Base-by-base conservation (phyloP, 2,113 vertebrate genomes). In the Lathamus discolor region DNA sequence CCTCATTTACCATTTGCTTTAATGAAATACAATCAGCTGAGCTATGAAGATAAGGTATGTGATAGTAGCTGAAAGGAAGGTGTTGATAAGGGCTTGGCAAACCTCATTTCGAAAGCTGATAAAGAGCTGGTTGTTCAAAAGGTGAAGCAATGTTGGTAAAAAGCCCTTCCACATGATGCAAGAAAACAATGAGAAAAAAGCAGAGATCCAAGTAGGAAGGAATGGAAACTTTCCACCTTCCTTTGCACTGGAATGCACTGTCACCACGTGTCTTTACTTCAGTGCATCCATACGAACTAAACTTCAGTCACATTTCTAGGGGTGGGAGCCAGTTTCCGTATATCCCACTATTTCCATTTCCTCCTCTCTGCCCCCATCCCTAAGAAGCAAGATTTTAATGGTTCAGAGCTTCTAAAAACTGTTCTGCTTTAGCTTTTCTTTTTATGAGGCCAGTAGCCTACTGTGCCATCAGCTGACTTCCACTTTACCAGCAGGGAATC, bases 401-500 rank as follows among this genome's bases (percentile, higher is more conserved):
- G 95, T 88, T 76, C 49, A 93, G 70, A 83, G 62, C 59, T 89
- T 61, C 94, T 83, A 51, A 79, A 95, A 93, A 93, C 67, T 78
- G 70, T 44, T 88, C 43, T 70, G 73, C 52, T 48, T 88, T 91
- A 87, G 87, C 79, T 97, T 93, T 97, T 87, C 68, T 92, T 95
- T 96, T 95, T 79, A 96, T 52, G 87, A 92, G 86, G 78, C 72
- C 92, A 14, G 15, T 20, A 46, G 92, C 91, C 70, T 69, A 49
- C 91, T 82, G 90, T 73, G 83, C 96, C 94, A 96, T 97, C 93
- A 96, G 94, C 82, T 67, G 91, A 88, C 95, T 97, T 96, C 74
- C 61, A 88, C 77, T 97, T 96, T 89, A 86, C 77, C 95, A 97
- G 95, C 89, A 91, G 97, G 96, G 87, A 95, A 86, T 81, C 94